Conservation (phyloP, 2,888 invertebrate species). For the Escarpia spicata region DNA sequence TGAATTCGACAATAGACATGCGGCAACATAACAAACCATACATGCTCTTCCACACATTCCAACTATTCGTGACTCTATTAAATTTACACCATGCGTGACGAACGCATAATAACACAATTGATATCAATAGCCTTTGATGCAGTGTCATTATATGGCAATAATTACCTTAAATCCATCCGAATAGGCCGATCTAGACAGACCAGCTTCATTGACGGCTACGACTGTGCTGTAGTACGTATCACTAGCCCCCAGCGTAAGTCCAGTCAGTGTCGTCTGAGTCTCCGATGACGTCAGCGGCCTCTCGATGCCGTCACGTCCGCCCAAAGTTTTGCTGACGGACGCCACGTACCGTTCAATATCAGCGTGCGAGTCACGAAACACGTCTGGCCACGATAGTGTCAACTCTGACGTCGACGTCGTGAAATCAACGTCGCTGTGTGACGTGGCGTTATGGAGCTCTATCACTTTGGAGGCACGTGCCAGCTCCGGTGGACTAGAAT, state of each 20-base stretch:
- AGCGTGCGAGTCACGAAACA: constrained; percentile 13
- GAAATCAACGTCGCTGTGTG: constrained; percentile 20
- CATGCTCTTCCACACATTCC: too few species aligned
- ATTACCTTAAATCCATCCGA: constrained; percentile 38
- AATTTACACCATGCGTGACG: too few species aligned
- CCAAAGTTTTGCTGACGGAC: neutral
- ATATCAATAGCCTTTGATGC: too few species aligned
- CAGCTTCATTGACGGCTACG: constrained; percentile 38
- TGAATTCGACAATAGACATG: too few species aligned
- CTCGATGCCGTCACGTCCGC: constrained; percentile 37
- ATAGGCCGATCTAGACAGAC: constrained; percentile 33
- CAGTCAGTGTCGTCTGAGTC: constrained; percentile 23
- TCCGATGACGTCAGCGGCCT: constrained; percentile 33
- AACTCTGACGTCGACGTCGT: neutral
- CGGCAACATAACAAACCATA: too few species aligned
- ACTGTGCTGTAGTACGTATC: constrained; percentile 37
- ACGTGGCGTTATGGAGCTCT: neutral
- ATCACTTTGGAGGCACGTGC: neutral
- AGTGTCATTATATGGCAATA: too few species aligned
- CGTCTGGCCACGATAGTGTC: neutral
- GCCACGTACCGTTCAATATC: constrained; percentile 31
- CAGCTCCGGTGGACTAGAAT: constrained; percentile 1
- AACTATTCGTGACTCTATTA: too few species aligned
- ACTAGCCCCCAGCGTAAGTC: constrained; percentile 28
- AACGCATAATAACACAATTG: too few species aligned